Evolutionary conservation across 1,140 invertebrate species (phyloP).

Genomic region (Plodia interpunctella): DNA sequence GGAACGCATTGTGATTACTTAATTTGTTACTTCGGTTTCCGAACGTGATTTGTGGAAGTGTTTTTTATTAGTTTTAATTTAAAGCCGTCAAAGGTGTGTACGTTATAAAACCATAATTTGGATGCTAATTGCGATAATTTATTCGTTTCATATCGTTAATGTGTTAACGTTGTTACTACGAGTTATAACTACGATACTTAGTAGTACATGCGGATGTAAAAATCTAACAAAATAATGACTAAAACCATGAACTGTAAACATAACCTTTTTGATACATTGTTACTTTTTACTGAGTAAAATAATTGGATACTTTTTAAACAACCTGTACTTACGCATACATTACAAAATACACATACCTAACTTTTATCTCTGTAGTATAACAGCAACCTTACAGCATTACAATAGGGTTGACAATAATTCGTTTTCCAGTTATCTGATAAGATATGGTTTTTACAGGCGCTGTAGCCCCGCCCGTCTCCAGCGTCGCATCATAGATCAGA

Average conservation of each 20-base stretch:
- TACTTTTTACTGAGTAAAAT: not conserved
- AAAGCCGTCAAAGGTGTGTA: not conserved
- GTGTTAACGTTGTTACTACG: too few relatives aligned
- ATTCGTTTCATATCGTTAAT: not conserved
- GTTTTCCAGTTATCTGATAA: conserved; percentile 43
- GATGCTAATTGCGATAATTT: not conserved
- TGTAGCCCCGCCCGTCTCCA: conserved; percentile 67
- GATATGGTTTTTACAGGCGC: conserved; percentile 66
- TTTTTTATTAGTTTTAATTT: conserved; percentile 13
- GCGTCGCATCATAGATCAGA: conserved; percentile 70
- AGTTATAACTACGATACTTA: not conserved
- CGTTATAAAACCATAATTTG: not conserved
- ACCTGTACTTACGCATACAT: conserved; percentile 8
- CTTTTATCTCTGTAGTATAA: conserved; percentile 4
- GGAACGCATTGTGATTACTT: not conserved
- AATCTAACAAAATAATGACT: not conserved
- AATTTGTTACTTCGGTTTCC: too few relatives aligned
- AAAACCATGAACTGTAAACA: not conserved
- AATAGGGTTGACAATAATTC: conserved; percentile 26
- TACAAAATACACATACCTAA: conserved; percentile 9
- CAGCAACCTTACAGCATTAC: not conserved
- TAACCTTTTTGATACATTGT: not conserved
- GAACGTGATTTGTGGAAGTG: conserved; percentile 3
- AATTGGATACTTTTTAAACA: not conserved
- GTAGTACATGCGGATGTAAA: not conserved